Percentiles rank a stretch among this genome's conserved stretches.
Evolutionary conservation across 1,140 invertebrate species (phyloP).

Genomic region (Capitella teleta): DNA sequence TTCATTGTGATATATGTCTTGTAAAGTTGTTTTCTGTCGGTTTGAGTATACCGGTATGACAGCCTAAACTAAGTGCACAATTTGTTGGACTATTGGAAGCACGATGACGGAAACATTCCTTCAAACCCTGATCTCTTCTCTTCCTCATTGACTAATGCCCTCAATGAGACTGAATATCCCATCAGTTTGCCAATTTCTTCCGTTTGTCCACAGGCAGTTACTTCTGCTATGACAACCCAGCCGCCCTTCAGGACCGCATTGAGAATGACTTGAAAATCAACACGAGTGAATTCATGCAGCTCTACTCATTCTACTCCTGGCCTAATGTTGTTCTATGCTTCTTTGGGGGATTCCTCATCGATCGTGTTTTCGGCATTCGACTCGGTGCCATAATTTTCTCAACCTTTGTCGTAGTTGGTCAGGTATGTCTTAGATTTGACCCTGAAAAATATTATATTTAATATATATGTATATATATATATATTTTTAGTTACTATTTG

Average conservation of each 20-base stretch:
- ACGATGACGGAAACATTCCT: background rate
- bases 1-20: no score
- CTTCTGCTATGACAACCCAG: slow-evolving; percentile 96
- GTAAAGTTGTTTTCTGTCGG: background rate
- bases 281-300: slow-evolving; percentile 68
- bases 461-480: background rate
- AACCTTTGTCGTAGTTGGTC: slow-evolving; percentile 67
- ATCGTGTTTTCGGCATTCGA: slow-evolving; percentile 85
- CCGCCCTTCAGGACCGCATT: slow-evolving; percentile 77
- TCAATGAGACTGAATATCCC: background rate
- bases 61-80: background rate
- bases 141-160: background rate
- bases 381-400: slow-evolving; percentile 86
- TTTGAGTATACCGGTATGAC: background rate
- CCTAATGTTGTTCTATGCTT: slow-evolving; percentile 94
- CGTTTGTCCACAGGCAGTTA: slow-evolving; percentile 70
- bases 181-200: background rate
- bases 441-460: background rate
- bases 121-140: background rate
- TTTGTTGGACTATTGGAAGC: no score
- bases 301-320: slow-evolving; percentile 91
- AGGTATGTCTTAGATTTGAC: slow-evolving; percentile 23
- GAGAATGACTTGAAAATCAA: slow-evolving; percentile 66
- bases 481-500: slow-evolving; percentile 4
- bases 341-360: slow-evolving; percentile 88